Base-by-base conservation (phyloP, 1,140 invertebrate species). In the Hypothenemus hampei region DNA sequence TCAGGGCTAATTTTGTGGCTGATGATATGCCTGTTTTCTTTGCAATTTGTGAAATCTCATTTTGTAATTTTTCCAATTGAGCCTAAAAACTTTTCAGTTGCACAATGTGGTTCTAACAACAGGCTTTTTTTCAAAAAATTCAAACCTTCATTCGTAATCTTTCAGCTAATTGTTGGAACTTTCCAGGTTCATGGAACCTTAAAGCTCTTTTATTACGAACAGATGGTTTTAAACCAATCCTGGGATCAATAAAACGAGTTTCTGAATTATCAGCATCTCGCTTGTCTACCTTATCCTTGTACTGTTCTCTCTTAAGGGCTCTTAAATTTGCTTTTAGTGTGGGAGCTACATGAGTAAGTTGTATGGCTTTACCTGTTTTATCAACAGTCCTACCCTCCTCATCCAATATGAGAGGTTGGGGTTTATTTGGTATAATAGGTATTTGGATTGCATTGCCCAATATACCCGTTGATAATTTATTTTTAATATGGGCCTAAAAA, bases 11-110 rank as follows among this genome's bases (percentile, higher is more conserved):
- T 71, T 97, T 96, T 0, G 95, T 96, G 1, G 95, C 96, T 1
- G 93, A 97, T 7, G 93, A 94, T 54, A 99, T 99, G 5, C 97
- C 97, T 0, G 97, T 99, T 73, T 97, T 97, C 54, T 93, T 85
- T 0, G 97, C 96, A 50, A 95, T 95, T 72, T 94, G 89, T 7
- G 93, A 93, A 62, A 99, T 98, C 74, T 99, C 95, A 73, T 86
- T 89, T 75, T 99, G 94, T 1, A 98, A 72, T 65, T 91, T 89
- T 69, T 97, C 91, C 46, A 98, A 70, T 69, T 97, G 93, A 0
- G 91, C 87, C 80, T 88, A 69, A 29, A 68, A 70, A 29, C 26
- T 29, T 29, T 29, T 29, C 1, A 31, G 1, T 2, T 31, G 26
- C 3, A 31, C n/a, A n/a, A n/a, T n/a, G n/a, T n/a, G n/a, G n/a